These are phyloP conservation scores for Lophotis ruficrista DNA, from an alignment of 2,113 vertebrate species.

Conservation along the genomic window DNA sequence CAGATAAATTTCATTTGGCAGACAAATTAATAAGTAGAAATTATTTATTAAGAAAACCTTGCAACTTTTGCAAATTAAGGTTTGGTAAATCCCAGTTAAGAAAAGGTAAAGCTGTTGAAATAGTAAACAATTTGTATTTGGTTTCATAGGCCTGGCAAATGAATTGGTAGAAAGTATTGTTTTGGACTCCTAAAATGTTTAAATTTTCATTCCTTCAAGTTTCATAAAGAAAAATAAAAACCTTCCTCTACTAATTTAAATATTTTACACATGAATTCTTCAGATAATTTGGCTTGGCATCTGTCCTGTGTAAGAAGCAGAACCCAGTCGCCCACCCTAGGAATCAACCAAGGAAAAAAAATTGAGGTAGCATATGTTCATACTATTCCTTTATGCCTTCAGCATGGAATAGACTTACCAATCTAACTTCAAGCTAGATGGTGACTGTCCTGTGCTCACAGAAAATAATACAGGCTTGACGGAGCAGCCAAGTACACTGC, in stretches of 20 bases:
- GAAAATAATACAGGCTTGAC: not conserved
- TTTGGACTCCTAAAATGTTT: not conserved
- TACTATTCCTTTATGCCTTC: not conserved
- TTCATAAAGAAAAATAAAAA: not conserved
- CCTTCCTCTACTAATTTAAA: not conserved
- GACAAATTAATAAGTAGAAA: not conserved
- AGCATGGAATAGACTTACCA: not conserved
- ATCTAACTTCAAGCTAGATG: not conserved
- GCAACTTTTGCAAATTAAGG: not conserved
- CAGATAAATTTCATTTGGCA: not conserved
- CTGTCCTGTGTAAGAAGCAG: not conserved
- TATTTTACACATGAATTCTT: not conserved
- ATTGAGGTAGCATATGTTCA: not conserved
- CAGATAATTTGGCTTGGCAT: not conserved
- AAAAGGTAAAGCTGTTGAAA: not conserved
- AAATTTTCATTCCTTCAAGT: not conserved
- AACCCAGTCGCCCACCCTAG: not conserved
- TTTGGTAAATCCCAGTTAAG: not conserved
- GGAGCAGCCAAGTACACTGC: not conserved
- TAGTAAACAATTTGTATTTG: not conserved
- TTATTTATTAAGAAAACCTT: not conserved
- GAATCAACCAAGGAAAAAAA: not conserved
- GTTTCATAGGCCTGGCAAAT: not conserved
- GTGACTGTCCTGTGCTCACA: not conserved
- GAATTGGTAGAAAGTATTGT: not conserved